Evolutionary conservation across 2,797 vertebrate genomes (phyloP), one percentile per base, ranked within the genome.

Genomic region (Hemitrygon akajei): DNA sequence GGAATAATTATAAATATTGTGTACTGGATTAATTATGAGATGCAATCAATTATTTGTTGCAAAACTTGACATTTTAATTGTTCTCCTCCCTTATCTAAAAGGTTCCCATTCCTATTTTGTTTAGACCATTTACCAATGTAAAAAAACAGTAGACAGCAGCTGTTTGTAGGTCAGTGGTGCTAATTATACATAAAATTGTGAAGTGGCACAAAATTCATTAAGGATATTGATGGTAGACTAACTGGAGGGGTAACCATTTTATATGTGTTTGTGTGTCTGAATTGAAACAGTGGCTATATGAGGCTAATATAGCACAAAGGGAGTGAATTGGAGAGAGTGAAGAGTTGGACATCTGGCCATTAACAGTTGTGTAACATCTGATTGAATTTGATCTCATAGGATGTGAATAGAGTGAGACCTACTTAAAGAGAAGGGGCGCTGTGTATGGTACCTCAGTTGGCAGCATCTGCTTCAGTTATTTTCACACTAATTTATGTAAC

Each of bases 61-160:
- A 76, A 76, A 93, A 76, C 71, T 89, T 93, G 91, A 93, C 91
- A 93, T 93, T 93, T 93, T 75, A 93, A 93, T 92, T 93, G 91
- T 93, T 25, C 91, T 93, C 89, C 66, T 91, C 89, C 30, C 34
- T 73, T 47, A 93, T 76, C 71, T 93, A 93, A 93, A 92, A 76
- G 22, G 71, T 93, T 76, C 40, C 71, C n/a, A 75, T 93, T 93
- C 71, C 40, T 73, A 93, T 27, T 30, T 47, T n/a, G 37, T 30
- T 93, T 47, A 92, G 37, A 76, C 84, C 30, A 87, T 87, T 76
- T 76, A 76, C 91, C 71, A 76, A 93, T 18, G 71, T 93, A 56
- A 71, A 89, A 47, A 92, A 75, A 93, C 37, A 75, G 66, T 75
- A 76, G 71, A 76, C 27, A 27, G 91, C 91, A 93, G 91, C 91